Conservation (phyloP, 1,140 invertebrate genomes). For the Antheraea pernyi region DNA sequence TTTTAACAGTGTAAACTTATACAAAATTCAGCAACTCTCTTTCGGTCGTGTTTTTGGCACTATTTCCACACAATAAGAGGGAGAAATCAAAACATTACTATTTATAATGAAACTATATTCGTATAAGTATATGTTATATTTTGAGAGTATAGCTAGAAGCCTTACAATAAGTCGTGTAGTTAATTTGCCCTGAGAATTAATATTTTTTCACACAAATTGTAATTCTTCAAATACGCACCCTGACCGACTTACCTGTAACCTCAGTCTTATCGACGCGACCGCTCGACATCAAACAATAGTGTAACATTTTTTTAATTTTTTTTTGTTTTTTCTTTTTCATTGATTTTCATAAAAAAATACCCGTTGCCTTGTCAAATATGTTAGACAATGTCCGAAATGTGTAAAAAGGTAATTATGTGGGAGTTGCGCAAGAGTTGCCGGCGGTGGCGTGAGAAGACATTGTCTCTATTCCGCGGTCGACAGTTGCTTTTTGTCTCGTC, state of each 20-base stretch:
- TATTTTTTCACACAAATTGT: not conserved
- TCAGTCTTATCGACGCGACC: not conserved
- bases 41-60: too few species aligned
- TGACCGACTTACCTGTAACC: not conserved
- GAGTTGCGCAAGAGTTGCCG: conserved; percentile 21
- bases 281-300: not conserved
- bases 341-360: conserved; percentile 20
- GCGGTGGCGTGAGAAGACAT: conserved; percentile 18
- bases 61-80: too few species aligned
- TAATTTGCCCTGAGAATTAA: not conserved
- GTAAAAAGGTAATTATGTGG: conserved; percentile 27
- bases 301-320: not conserved
- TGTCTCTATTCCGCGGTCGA: conserved; percentile 10
- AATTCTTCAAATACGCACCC: not conserved
- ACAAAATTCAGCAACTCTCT: too few species aligned
- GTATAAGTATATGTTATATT: not conserved
- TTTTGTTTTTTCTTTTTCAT: conserved; percentile 14
- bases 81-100: too few species aligned
- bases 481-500: not conserved
- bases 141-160: not conserved
- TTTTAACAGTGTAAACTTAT: too few species aligned
- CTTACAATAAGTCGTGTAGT: not conserved
- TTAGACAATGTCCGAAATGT: conserved; percentile 29
- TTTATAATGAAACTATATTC: too few species aligned
- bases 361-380: conserved; percentile 23